Conservation (phyloP, 2,797 vertebrate genomes). For the Malacoraja senta region DNA sequence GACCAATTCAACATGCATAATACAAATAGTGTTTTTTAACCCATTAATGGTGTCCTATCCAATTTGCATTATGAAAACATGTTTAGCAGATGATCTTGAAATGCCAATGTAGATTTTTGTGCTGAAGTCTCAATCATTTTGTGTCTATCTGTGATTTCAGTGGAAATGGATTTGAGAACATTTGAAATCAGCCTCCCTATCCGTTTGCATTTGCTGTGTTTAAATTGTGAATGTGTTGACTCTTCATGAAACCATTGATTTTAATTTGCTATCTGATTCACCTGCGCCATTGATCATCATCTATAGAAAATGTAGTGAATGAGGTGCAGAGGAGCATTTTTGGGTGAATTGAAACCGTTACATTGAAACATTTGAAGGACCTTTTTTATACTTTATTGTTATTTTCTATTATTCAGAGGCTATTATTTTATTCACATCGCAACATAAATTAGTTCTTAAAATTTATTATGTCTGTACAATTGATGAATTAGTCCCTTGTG, state of each 20-base stretch:
- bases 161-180: background rate
- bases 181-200: background rate
- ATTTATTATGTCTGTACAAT: background rate
- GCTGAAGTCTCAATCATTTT: no score
- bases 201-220: background rate
- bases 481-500: background rate
- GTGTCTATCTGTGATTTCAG: no score
- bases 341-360: background rate
- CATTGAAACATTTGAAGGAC: background rate
- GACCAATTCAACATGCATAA: no score
- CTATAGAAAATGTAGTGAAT: background rate
- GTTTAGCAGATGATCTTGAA: no score
- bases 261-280: background rate
- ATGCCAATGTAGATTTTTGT: no score
- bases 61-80: no score
- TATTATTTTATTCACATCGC: background rate
- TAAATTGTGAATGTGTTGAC: background rate
- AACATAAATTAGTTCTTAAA: background rate
- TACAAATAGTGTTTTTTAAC: no score
- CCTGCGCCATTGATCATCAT: background rate
- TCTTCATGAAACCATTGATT: background rate
- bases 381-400: background rate
- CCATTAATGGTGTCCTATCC: no score
- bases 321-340: background rate
- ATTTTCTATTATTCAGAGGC: no score